Percentiles rank a stretch among this genome's conserved stretches.
These are phyloP conservation scores for Saimiri boliviensis DNA, from an alignment of 2,113 vertebrate species.

Conservation along the genomic window DNA sequence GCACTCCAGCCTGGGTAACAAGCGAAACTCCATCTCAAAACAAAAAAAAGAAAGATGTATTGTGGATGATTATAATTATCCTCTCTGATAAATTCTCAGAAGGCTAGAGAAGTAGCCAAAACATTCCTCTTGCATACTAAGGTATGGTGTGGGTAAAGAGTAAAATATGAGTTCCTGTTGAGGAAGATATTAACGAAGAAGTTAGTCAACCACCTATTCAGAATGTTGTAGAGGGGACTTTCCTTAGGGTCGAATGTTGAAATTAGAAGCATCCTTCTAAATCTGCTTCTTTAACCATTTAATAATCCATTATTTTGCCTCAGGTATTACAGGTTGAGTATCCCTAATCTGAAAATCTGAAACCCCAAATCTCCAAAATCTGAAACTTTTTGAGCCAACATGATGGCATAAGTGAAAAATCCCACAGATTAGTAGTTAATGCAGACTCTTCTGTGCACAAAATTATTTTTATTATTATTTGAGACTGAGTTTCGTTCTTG, in stretches of 20 bases:
- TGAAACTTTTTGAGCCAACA: not conserved
- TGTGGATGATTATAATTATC: slow-evolving; percentile 54
- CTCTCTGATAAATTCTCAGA: slow-evolving; percentile 45
- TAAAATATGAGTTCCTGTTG: slow-evolving; percentile 47
- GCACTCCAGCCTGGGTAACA: no score
- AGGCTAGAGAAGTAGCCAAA: slow-evolving; percentile 39
- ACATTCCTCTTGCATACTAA: slow-evolving; percentile 11
- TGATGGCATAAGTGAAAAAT: not conserved
- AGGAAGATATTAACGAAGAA: slow-evolving; percentile 47
- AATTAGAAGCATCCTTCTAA: slow-evolving; percentile 20
- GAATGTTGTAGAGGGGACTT: not conserved
- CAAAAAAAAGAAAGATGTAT: slow-evolving; percentile 16
- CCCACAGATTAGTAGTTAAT: not conserved
- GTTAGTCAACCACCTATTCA: slow-evolving; percentile 12
- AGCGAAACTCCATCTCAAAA: no score
- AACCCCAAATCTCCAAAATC: not conserved
- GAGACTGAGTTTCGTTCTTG: no score
- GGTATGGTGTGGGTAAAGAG: not conserved
- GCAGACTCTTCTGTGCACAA: not conserved
- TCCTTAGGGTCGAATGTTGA: not conserved
- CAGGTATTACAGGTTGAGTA: not conserved
- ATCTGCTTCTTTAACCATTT: slow-evolving; percentile 24
- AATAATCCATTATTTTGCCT: slow-evolving; percentile 19
- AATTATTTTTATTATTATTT: no score
- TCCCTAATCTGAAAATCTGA: not conserved